Base-by-base conservation (phyloP, 1,140 invertebrate species). In the Polypedilum vanderplanki region DNA sequence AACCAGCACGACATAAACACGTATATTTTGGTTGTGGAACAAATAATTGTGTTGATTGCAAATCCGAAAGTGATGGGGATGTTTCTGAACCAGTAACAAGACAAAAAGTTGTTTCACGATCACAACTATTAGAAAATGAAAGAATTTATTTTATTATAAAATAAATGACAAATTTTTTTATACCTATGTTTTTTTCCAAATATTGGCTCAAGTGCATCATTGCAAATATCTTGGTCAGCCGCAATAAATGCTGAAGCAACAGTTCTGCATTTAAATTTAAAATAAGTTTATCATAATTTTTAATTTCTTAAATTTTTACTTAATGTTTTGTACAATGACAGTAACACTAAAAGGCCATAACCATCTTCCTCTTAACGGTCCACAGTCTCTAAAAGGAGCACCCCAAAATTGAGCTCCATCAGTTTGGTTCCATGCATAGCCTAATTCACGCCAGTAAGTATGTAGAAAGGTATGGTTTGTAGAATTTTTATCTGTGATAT, bases 1-100 rank as follows among this genome's bases (percentile, higher is more conserved):
- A 86, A 67, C 85, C 85, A 12, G 82, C 80, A 15, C 79, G 79
- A 77, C 85, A 86, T 12, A 83, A 75, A 75, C 85, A 86, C 22
- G 81, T 82, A 77, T 86, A 86, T 40, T 74, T 40, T n/a, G 33
- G n/a, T 3, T 17, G 18, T 15, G 46, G 46, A 12, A 57, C 10
- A 57, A 57, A 57, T n/a, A 57, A 15, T 57, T 12, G 12, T 57
- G 46, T n/a, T 57, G 46, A 57, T 15, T 8, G 15, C 7, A 46
- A 7, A n/a, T 33, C 24, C 5, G 15, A 1, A 17, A 9, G n/a
- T 20, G 17, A 20, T 79, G 78, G 77, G 78, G 80, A 78, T 18
- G 79, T 79, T 22, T 78, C 79, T 65, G 80, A 80, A 9, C 40
- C 33, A 7, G 80, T 81, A 17, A 81, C 74, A 67, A 83, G 77